Evolutionary conservation across 2,888 invertebrate genomes (phyloP), one percentile per base, ranked within the genome.

Genomic region (Tupiocoris notatus): DNA sequence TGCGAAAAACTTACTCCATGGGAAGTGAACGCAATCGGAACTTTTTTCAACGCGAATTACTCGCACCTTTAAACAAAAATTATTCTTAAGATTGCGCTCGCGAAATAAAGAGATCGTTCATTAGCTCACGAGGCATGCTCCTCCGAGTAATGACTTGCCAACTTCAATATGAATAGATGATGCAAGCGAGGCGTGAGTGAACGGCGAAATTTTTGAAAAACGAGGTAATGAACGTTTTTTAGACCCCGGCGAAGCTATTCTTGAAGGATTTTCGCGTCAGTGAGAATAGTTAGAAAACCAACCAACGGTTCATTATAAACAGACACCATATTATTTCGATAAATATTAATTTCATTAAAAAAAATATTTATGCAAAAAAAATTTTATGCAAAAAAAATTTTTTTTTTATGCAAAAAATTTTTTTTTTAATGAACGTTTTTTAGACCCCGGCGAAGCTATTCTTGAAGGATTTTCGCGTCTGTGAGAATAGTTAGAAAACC

Each of bases 401-500:
- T n/a, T n/a, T n/a, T n/a, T n/a, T n/a, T n/a, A n/a, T n/a, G n/a
- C n/a, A n/a, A n/a, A n/a, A n/a, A n/a, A n/a, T n/a, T n/a, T n/a
- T n/a, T n/a, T n/a, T n/a, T n/a, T n/a, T n/a, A n/a, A n/a, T n/a
- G n/a, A n/a, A n/a, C n/a, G n/a, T n/a, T n/a, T n/a, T n/a, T n/a
- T n/a, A n/a, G n/a, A n/a, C n/a, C n/a, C n/a, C n/a, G n/a, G n/a
- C n/a, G n/a, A n/a, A n/a, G n/a, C n/a, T n/a, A n/a, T n/a, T n/a
- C n/a, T n/a, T n/a, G n/a, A n/a, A n/a, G n/a, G n/a, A n/a, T 63
- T 24, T 23, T 22, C 23, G 21, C 20, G 18, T 18, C 18, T 16
- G 63, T 63, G 63, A 24, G 54, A 65, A 54, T 39, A 39, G 65
- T 24, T 39, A 65, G 65, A 18, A 58, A 67, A 67, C 67, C 57